phyloP scores from a whole-genome alignment of 2,113 vertebrate species.

The Thamnaconus septentrionalis region DNA sequence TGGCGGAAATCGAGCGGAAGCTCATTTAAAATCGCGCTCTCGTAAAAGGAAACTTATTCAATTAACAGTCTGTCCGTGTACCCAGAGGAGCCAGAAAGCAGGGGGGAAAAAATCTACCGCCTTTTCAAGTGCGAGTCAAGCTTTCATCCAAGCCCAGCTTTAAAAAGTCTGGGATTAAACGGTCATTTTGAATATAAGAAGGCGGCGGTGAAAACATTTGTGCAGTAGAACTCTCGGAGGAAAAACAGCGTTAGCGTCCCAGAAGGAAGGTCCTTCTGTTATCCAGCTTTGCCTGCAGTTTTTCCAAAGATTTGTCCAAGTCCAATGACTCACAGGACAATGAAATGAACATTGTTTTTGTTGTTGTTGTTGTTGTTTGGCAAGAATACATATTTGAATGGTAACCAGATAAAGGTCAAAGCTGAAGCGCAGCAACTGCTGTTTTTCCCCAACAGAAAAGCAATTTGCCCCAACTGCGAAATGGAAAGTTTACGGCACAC shows the following conservation, averaged over 20 bases:
- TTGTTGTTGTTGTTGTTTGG: slow-evolving; percentile 6
- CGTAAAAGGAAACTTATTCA: slow-evolving; percentile 15
- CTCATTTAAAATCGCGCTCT: too few relatives aligned
- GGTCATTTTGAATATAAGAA: slow-evolving; percentile 2
- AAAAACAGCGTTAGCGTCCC: slow-evolving; percentile 16
- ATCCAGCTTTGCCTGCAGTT: background rate
- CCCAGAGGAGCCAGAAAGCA: slow-evolving; percentile 16
- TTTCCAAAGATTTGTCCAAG: too few relatives aligned
- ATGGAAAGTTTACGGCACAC: slow-evolving; percentile 32
- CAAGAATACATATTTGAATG: slow-evolving; percentile 31
- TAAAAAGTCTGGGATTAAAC: slow-evolving; percentile 8
- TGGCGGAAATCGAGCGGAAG: too few relatives aligned
- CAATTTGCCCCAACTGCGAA: slow-evolving; percentile 33
- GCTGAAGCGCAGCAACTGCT: slow-evolving; percentile 17
- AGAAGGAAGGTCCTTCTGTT: slow-evolving; percentile 6
- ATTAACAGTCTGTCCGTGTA: slow-evolving; percentile 20
- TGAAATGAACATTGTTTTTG: too few relatives aligned
- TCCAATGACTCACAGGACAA: too few relatives aligned
- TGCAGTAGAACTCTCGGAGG: slow-evolving; percentile 9
- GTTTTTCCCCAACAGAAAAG: slow-evolving; percentile 29
- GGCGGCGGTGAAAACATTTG: background rate
- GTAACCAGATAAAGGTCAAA: slow-evolving; percentile 41
- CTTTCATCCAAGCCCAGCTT: slow-evolving; percentile 17
- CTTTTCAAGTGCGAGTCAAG: slow-evolving; percentile 42
- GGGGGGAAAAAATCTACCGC: background rate